Conservation (phyloP, 1,140 invertebrate species). For the Neuroterus valhalla region DNA sequence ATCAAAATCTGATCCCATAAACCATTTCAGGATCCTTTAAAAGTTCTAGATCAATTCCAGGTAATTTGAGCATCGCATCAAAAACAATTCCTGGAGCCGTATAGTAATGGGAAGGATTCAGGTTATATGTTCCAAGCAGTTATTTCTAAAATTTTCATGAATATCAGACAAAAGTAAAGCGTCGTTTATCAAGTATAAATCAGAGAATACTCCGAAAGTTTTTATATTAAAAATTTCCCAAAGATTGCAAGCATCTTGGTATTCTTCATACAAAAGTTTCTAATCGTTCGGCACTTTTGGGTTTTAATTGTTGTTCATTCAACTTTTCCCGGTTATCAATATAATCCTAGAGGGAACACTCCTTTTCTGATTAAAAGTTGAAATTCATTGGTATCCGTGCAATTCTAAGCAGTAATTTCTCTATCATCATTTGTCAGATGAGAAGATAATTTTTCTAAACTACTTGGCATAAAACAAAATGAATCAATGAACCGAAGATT, state of each 20-base stretch:
- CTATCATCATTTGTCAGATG: conserved; percentile 33
- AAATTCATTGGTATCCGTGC: conserved; percentile 33
- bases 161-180: conserved; percentile 66
- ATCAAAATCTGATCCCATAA: too few relatives aligned
- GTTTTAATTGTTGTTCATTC: conserved; percentile 37
- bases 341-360: conserved; percentile 47
- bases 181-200: conserved; percentile 72
- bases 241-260: conserved; percentile 64
- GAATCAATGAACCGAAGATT: conserved; percentile 48
- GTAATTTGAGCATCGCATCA: conserved; percentile 69
- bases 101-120: conserved; percentile 57
- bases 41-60: conserved; percentile 65
- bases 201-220: conserved; percentile 64
- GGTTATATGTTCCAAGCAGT: too few relatives aligned
- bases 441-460: conserved; percentile 39
- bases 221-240: too few relatives aligned
- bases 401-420: conserved; percentile 4
- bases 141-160: too few relatives aligned
- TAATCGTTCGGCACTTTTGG: conserved; percentile 57
- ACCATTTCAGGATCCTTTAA: too few relatives aligned
- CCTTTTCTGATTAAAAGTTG: conserved; percentile 50
- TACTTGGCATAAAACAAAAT: conserved; percentile 46
- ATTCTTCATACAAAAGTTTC: conserved; percentile 59
- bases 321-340: too few relatives aligned
- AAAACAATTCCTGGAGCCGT: conserved; percentile 53